Conservation (phyloP, 2,113 vertebrate genomes). For the Notechis scutatus region DNA sequence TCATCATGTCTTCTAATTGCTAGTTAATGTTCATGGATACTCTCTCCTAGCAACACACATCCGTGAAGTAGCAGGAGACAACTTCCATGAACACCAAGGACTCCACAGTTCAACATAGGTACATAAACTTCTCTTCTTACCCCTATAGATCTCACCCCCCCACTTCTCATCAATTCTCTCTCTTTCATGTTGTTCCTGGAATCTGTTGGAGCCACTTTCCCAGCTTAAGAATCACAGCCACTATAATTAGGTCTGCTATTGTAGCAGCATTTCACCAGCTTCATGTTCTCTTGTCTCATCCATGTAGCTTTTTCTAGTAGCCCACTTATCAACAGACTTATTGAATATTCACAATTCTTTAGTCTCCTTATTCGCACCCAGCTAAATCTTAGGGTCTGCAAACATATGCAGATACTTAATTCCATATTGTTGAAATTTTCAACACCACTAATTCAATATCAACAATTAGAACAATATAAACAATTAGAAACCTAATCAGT, state of each 20-base stretch:
- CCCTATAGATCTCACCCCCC: too few relatives aligned
- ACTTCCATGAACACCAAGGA: neutral
- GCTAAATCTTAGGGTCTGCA: neutral
- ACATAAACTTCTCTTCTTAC: too few relatives aligned
- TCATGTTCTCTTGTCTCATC: neutral
- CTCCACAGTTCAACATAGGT: neutral
- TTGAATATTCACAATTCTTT: neutral
- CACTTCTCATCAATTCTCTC: too few relatives aligned
- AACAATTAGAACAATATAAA: constrained; percentile 29
- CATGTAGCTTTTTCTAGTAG: neutral
- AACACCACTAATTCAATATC: constrained; percentile 14
- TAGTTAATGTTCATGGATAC: neutral
- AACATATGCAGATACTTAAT: neutral
- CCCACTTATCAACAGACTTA: neutral
- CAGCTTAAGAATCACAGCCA: neutral
- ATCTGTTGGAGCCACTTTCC: neutral
- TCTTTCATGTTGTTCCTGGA: neutral
- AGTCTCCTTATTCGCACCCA: neutral
- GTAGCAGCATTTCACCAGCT: neutral
- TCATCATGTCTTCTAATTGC: neutral
- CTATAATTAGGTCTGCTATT: neutral
- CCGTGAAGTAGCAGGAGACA: neutral
- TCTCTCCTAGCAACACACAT: neutral
- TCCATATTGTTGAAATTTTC: neutral
- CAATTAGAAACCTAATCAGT: constrained; percentile 19